Evolutionary conservation across 23 tunicate genomes (phyloP), one percentile per base, ranked within the genome.

Genomic region (Botrylloides violaceus): DNA sequence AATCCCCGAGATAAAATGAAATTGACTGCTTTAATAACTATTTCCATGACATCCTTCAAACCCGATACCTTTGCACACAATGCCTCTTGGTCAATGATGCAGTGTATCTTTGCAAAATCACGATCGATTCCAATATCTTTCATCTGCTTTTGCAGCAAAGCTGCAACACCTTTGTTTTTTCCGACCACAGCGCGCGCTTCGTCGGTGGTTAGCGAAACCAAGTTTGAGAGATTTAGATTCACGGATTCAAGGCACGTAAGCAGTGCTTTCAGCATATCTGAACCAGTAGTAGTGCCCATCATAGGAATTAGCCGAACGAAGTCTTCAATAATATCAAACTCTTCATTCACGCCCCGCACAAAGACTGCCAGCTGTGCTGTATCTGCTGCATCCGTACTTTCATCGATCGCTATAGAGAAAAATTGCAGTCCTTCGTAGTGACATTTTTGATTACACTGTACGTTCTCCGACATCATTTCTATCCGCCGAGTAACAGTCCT

Each of bases 51-150:
- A 71, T 79, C 75, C 66, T 66, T 78, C 34, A 76, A 24, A 21
- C 64, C 56, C 55, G 56, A 33, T 32, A 48, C 71, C 56, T 55
- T 32, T 31, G 55, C 38, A 75, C 79, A 74, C 31, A 73, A 61
- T 56, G 56, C 63, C 61, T 59, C 53, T 75, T 80, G 84, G 39
- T 80, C 71, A 22, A 80, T 80, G 66, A 80, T 36, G 80, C 79
- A 80, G 77, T 59, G 79, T 36, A 76, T 58, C 32, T 65, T 49
- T 26, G 66, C 2, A 20, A 36, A 58, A 2, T 29, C 59, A 28
- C 59, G 77, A 4, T 22, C 36, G 57, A 77, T 59, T 24, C 29
- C n/a, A 55, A 70, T 77, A 4, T 50, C 77, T 79, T 70, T 49
- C 3, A 70, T 70, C 60, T 79, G 70, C 60, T 79, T 60, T 58